Evolutionary conservation across 2,888 invertebrate genomes (phyloP), one percentile per base, ranked within the genome.

Genomic region (Platycheirus rosarum): DNA sequence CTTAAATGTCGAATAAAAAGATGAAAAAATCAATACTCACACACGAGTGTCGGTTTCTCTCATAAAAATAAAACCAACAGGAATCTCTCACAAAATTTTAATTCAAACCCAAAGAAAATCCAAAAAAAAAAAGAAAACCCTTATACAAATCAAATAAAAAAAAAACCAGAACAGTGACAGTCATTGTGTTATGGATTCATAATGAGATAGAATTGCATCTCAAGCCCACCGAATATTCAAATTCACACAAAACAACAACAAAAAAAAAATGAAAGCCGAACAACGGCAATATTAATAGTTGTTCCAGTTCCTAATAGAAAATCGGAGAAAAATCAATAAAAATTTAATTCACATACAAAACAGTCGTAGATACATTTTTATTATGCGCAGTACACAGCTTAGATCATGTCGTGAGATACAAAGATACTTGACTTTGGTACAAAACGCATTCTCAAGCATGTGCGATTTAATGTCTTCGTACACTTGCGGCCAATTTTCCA

Each of bases 381-480:
- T 4, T 44, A 29, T 60, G 60, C 60, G 60, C 60, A 44, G 60
- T 23, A 55, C n/a, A 40, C 20, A 16, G 60, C 13, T n/a, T 18
- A 60, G 44, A 35, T 29, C 9, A 13, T n/a, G 60, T 16, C 55
- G 20, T 63, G 18, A 35, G 40, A 20, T 44, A 57, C 8, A 8
- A 4, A 8, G 2, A 32, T n/a, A n/a, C n/a, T n/a, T n/a, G n/a
- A n/a, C n/a, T 8, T 32, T 32, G 29, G 35, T 62, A 55, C 53
- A 40, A 55, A 69, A 65, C 51, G 74, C 79, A 79, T 57, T 74
- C 44, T 74, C 51, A 79, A 79, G 79, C 79, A 79, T 79, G 79
- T 79, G 63, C 79, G 35, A 69, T 69, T 40, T 40, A 18, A n/a
- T 16, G 51, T 74, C 69, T 69, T 57, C 14, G 23, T 20, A 40